Base-by-base conservation (phyloP, 2,113 vertebrate genomes). In the Plotosus lineatus region DNA sequence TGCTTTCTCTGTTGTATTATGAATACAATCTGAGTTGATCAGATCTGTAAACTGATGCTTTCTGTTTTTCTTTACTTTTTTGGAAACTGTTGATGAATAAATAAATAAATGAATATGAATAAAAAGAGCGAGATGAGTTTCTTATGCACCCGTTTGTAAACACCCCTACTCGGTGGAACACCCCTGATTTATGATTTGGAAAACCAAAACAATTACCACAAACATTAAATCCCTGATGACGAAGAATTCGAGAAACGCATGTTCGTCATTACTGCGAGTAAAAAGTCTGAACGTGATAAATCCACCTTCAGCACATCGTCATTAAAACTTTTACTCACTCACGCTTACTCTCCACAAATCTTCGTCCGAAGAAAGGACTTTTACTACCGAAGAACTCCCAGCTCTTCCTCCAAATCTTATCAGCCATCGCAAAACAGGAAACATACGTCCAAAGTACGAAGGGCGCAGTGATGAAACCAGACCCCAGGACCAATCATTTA, bases 331-430 rank as follows among this genome's bases (percentile, higher is more conserved):
- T 46, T 80, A 94, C 93, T 94, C 90, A 94, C 93, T 91, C 88
- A 89, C 87, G 90, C 90, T 88, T 85, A 83, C 85, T 83, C 71
- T 88, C 88, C 63, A 79, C 74, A 46, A 60, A 71, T 58, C 65
- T 84, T 73, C 85, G 88, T 40, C 77, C 89, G 79, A 89, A 87
- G 56, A 90, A 68, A 83, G 92, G 89, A n/a, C 84, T 82, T 81
- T 88, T 89, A 56, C 79, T 90, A 80, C 91, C 89, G 65, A 93
- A 86, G 61, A 92, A 92, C 1, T 91, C 90, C 83, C 89, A 92
- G 69, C 92, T 93, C 85, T 90, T 92, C 86, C 90, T 90, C 91
- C 91, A 93, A 23, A 93, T 85, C 84, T 90, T 91, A 88, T 93
- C 91, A 87, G 92, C 90, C 92, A 92, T 93, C 88, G 76, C 83